Evolutionary conservation across 2,797 vertebrate species (phyloP), one percentile per base, ranked within the genome.

Genomic region (Otus scops): DNA sequence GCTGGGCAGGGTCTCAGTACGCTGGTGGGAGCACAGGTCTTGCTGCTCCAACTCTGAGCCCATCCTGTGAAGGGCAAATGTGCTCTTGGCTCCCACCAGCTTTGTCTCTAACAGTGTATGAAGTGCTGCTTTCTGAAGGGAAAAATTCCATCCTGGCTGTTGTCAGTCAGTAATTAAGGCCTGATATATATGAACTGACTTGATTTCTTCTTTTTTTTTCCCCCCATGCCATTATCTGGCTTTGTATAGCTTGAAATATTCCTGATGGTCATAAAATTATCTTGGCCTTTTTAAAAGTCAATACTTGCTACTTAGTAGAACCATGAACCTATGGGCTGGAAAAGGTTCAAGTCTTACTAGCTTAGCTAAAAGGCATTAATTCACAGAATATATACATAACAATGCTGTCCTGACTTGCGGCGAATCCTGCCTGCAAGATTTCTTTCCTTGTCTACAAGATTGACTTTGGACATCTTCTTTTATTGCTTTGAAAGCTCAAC

Each of bases 211-310:
- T 9, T 34, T 10, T 34, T 24, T 36, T 22, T 22, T 11, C 4
- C 7, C 14, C 7, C 7, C 3, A 3, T 56, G 39, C 81, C 70
- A 87, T 93, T 96, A 89, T 93, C 74, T 78, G 80, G 38, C 36
- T 96, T 87, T 88, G 78, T 89, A 47, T 87, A 83, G 67, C 78
- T 85, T 79, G 67, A 92, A 89, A 88, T 82, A 82, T 85, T 91
- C 70, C 56, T 87, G 82, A 85, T 93, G 70, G 75, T 79, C 82
- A 64, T 94, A 95, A 93, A 93, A 89, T 93, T 91, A 82, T 89
- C 85, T 92, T 81, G 65, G 75, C 79, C 70, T 93, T 95, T 96
- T 87, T n/a, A 89, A 92, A 95, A 96, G 92, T 95, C 90, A 78
- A 78, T 93, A 91, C 85, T 70, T 91, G 69, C 65, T 94, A 45